Evolutionary conservation across 2,888 invertebrate genomes (phyloP).

Genomic region (Nudaria mundana): DNA sequence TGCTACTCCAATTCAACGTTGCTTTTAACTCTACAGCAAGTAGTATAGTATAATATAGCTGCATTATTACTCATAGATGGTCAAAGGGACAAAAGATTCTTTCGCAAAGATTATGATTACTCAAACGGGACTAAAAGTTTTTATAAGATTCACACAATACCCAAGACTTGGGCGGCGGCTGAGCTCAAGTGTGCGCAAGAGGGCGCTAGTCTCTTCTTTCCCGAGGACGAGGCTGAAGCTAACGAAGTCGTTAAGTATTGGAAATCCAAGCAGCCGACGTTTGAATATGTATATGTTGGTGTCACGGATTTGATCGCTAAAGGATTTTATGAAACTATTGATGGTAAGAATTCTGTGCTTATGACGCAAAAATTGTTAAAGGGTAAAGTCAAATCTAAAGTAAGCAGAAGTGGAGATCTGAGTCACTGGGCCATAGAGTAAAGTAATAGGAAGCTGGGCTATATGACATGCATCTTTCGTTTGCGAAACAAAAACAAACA

Average conservation of each 20-base stretch:
- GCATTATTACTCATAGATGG: conserved; percentile 41
- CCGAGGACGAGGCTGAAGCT: conserved; percentile 49
- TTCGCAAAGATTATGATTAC: conserved; percentile 58
- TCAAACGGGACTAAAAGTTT: conserved; percentile 45
- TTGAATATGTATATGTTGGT: neutral
- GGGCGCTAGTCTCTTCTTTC: conserved; percentile 55
- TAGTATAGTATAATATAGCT: too few relatives aligned
- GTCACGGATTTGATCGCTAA: neutral
- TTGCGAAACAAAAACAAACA: too few relatives aligned
- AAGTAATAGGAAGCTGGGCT: too few relatives aligned
- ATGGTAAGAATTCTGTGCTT: neutral
- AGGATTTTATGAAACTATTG: neutral
- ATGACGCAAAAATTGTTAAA: too few relatives aligned
- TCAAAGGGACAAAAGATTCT: conserved; percentile 46
- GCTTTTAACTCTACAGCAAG: too few relatives aligned
- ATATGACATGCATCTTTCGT: too few relatives aligned
- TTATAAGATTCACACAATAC: conserved; percentile 44
- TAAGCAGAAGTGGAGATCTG: too few relatives aligned
- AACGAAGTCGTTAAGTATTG: conserved; percentile 34
- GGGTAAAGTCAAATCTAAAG: too few relatives aligned
- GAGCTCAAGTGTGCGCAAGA: conserved; percentile 48
- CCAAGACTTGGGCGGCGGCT: conserved; percentile 50
- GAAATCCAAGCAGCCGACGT: conserved; percentile 31
- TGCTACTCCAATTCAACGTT: too few relatives aligned
- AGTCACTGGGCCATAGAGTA: too few relatives aligned